These are phyloP conservation scores for Agonopterix arenella DNA, from an alignment of 2,888 invertebrate species.

Conservation along the genomic window DNA sequence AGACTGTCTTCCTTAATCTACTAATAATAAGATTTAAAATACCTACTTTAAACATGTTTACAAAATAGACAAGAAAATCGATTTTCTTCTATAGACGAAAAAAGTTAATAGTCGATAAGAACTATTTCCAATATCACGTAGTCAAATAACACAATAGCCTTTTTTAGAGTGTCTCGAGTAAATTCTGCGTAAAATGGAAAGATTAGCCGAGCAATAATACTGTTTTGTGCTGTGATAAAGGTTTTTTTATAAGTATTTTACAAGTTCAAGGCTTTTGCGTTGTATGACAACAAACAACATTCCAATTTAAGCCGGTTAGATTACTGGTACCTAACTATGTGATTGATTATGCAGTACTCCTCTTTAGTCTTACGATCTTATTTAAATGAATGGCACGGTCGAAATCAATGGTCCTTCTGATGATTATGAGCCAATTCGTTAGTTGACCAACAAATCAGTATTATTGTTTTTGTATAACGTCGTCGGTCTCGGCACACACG, in stretches of 20 bases:
- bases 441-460: no score
- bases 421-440: no score
- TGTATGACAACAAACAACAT: background rate
- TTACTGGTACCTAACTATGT: no score
- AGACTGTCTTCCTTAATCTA: no score
- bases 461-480: no score
- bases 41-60: background rate
- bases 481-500: no score
- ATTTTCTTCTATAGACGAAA: background rate
- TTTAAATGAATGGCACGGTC: no score
- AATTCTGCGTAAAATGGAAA: conserved; percentile 35
- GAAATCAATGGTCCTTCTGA: no score
- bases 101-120: background rate
- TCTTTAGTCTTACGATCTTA: no score
- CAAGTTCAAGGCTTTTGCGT: conserved; percentile 26
- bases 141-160: background rate
- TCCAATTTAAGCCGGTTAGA: no score
- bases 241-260: conserved; percentile 14
- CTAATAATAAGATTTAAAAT: no score
- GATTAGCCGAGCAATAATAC: conserved; percentile 23
- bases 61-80: background rate
- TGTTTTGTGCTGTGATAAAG: conserved; percentile 21
- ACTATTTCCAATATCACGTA: background rate
- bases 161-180: conserved; percentile 11
- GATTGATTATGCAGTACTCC: no score